Evolutionary conservation across 1,140 invertebrate species (phyloP), one percentile per base, ranked within the genome.

Genomic region (Drosophila sechellia): DNA sequence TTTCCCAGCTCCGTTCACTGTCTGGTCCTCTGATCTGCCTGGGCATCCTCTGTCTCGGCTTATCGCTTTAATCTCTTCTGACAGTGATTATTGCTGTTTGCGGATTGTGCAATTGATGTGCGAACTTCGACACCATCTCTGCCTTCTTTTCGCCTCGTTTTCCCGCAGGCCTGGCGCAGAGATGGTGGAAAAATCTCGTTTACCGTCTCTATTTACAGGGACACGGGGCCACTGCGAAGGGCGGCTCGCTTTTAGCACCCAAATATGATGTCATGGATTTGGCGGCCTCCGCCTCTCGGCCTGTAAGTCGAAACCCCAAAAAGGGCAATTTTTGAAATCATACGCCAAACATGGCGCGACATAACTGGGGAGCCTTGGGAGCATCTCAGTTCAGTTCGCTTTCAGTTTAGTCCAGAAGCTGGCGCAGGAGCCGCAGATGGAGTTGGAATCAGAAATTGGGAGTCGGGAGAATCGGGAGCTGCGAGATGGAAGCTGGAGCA

Each of bases 261-360:
- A 90, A 90, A 90, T 91, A 90, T 90, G 87, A 90, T 90, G 87
- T 90, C 83, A 90, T 89, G 89, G 83, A 64, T 65, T 75, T 68
- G 64, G 64, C 64, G 64, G 64, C 64, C 64, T 27, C 25, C 22
- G 20, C 39, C 39, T 35, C 71, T 55, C 17, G 27, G 20, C 48
- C 60, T 87, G 84, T 89, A 89, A 89, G 85, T 84, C 84, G 85
- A 89, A 89, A 89, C 84, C 84, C 84, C 85, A 89, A 89, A 89
- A 89, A 89, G 84, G 84, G 84, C 84, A 89, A 89, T 89, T 89
- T 89, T 89, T 89, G 84, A 89, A 89, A 89, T 89, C 84, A 89
- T 89, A 89, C 77, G 84, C 79, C 84, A 89, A 89, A 89, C 84
- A 89, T 87, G 84, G 84, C 84, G 84, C 84, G 84, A 84, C 84